phyloP scores from a whole-genome alignment of 2,113 vertebrate species.

The Spheniscus mendiculus region DNA sequence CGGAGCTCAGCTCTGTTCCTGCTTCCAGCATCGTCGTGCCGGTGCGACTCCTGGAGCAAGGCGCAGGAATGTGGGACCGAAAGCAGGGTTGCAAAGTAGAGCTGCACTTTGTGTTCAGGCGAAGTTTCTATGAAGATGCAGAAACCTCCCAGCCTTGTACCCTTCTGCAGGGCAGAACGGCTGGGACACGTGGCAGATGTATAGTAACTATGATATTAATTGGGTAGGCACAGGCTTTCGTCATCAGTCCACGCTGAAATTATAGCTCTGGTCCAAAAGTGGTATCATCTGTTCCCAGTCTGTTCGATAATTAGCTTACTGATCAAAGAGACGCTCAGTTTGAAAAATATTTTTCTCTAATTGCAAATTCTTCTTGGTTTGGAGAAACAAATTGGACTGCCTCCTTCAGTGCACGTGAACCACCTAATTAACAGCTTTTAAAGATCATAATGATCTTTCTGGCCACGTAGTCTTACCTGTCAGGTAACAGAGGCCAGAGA shows the following conservation, averaged over 20 bases:
- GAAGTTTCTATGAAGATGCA: neutral
- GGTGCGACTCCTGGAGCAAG: neutral
- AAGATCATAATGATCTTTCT: no score
- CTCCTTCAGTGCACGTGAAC: neutral
- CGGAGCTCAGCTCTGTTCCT: neutral
- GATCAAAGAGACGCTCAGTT: rapidly evolving
- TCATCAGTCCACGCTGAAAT: neutral
- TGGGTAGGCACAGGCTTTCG: neutral
- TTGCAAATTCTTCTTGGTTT: neutral
- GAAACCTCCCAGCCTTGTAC: no score
- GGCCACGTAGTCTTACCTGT: rapidly evolving
- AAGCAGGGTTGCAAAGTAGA: neutral
- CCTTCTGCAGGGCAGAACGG: neutral
- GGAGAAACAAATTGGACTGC: neutral
- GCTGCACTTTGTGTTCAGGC: no score
- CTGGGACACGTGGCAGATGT: neutral
- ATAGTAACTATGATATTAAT: rapidly evolving
- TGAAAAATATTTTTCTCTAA: neutral
- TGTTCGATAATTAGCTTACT: rapidly evolving
- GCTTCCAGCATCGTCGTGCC: rapidly evolving
- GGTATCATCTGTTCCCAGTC: neutral
- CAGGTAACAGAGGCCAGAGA: neutral
- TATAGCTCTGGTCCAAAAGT: neutral
- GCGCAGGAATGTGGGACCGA: rapidly evolving
- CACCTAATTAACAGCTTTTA: neutral